These are phyloP conservation scores for Esox lucius DNA, from an alignment of 2,797 vertebrate species.

Conservation along the genomic window DNA sequence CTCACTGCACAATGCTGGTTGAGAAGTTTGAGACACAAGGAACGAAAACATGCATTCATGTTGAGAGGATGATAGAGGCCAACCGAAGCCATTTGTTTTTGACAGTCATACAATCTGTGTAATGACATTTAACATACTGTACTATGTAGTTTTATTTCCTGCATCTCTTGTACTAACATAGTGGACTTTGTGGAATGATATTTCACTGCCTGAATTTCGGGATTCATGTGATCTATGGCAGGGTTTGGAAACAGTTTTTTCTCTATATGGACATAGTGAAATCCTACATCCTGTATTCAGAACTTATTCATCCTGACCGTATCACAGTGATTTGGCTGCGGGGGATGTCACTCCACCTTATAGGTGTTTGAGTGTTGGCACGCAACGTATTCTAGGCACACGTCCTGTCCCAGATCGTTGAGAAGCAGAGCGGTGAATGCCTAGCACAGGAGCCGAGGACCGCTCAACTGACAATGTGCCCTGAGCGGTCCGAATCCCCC, in stretches of 20 bases:
- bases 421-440: conserved; percentile 33
- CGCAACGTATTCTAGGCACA: conserved; percentile 46
- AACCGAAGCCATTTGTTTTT: too few species aligned
- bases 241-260: conserved; percentile 4
- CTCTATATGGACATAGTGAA: conserved; percentile 32
- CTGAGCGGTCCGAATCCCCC: conserved; percentile 24
- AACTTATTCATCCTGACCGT: neutral
- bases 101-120: too few species aligned
- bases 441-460: conserved; percentile 25
- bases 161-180: neutral
- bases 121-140: too few species aligned
- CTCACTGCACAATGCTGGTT: too few species aligned
- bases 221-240: conserved; percentile 35
- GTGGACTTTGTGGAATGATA: conserved; percentile 18
- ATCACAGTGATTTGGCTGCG: conserved; percentile 22
- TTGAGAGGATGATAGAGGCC: too few species aligned
- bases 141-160: too few species aligned
- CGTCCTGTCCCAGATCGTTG: conserved; percentile 9
- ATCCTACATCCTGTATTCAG: conserved; percentile 29
- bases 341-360: conserved; percentile 44
- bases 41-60: too few species aligned
- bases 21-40: too few species aligned
- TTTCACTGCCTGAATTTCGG: neutral
- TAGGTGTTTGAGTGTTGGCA: conserved; percentile 50
- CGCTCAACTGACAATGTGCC: conserved; percentile 41